Conservation (phyloP, 2,888 invertebrate genomes). For the Mactromeris polynyma region DNA sequence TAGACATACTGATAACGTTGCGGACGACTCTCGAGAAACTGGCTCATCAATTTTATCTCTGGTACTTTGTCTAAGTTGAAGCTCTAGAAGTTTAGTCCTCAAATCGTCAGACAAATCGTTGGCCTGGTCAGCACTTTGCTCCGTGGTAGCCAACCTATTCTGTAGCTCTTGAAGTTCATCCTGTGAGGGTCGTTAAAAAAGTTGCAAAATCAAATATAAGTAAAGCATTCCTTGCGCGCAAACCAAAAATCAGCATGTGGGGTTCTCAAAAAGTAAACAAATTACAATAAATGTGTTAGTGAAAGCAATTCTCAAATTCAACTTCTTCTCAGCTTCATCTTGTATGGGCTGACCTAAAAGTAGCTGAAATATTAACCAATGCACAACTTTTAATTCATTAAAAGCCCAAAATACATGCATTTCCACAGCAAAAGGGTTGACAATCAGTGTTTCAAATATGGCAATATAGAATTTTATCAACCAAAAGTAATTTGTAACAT, state of each 20-base stretch:
- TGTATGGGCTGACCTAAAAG: neutral
- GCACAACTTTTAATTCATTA: neutral
- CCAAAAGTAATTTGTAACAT: too few relatives aligned
- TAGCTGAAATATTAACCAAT: neutral
- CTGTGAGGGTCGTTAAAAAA: constrained; percentile 44
- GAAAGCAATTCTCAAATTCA: neutral
- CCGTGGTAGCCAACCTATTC: constrained; percentile 63
- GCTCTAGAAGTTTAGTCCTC: constrained; percentile 64
- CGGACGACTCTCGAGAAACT: constrained; percentile 21
- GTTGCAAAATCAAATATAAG: neutral
- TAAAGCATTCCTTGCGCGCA: too few relatives aligned
- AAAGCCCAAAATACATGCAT: neutral
- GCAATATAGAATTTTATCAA: too few relatives aligned
- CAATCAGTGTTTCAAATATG: too few relatives aligned
- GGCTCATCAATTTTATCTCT: constrained; percentile 6
- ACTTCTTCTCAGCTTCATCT: neutral
- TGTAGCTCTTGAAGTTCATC: constrained; percentile 67
- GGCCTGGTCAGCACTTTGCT: constrained; percentile 65
- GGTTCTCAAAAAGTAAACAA: neutral
- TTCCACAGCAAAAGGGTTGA: neutral
- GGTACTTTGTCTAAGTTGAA: constrained; percentile 59
- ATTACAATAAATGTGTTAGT: neutral
- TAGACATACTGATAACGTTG: constrained; percentile 29
- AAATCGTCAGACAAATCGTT: constrained; percentile 69
- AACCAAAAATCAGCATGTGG: neutral